phyloP scores from a whole-genome alignment of 2,113 vertebrate species.

The Lasiurus cinereus region DNA sequence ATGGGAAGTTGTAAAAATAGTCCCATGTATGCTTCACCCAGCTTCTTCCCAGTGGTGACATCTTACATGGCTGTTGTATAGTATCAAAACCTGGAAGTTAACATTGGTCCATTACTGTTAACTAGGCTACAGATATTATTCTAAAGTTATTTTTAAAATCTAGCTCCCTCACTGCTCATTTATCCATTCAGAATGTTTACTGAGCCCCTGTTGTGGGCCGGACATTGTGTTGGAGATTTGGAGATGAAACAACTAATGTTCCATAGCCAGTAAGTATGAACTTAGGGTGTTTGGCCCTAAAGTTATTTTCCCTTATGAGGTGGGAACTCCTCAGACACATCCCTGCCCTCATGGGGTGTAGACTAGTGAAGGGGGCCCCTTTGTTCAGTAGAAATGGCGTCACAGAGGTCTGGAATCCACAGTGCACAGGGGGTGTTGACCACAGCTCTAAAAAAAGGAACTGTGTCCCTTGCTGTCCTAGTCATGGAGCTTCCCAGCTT shows the following conservation, averaged over 20 bases:
- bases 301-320: neutral
- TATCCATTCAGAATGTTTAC: constrained; percentile 6
- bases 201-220: neutral
- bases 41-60: neutral
- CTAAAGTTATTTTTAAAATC: constrained; percentile 51
- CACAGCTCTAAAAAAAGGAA: constrained; percentile 80
- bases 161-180: neutral
- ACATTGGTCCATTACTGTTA: neutral
- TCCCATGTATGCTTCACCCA: neutral
- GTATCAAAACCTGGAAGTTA: constrained; percentile 2
- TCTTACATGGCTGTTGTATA: neutral
- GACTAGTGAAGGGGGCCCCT: neutral
- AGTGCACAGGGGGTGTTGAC: constrained; percentile 41
- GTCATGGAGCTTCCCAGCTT: constrained; percentile 79
- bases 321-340: neutral
- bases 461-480: constrained; percentile 75
- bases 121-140: constrained; percentile 4
- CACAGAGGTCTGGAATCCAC: constrained; percentile 4
- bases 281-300: neutral
- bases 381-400: neutral
- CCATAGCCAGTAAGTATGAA: neutral
- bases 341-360: neutral
- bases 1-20: constrained; percentile 71
- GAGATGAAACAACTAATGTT: neutral
- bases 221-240: neutral